Percentiles rank a stretch among this genome's conserved stretches.
Evolutionary conservation across 1,140 invertebrate genomes (phyloP).

Genomic region (Nixonia krombeini): DNA sequence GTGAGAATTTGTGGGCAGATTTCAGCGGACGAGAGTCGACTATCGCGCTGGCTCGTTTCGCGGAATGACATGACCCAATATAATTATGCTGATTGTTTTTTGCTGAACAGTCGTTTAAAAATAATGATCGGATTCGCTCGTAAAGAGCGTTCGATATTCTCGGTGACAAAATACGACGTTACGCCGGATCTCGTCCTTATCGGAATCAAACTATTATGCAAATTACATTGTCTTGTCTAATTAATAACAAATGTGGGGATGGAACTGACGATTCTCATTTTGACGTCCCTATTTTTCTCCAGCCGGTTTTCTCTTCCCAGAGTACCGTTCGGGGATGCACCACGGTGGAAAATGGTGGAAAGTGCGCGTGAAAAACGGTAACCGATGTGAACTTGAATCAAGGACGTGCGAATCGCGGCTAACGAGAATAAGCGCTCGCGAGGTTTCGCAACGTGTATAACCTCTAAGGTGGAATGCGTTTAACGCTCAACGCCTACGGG

Average conservation of each 20-base stretch:
- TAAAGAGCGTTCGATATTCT: background rate
- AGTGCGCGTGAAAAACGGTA: conserved; percentile 33
- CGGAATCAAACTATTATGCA: too few species aligned
- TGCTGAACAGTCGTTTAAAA: background rate
- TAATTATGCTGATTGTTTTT: too few species aligned
- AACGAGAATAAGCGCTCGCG: conserved; percentile 62
- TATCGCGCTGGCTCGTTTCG: conserved; percentile 20
- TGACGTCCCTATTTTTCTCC: too few species aligned
- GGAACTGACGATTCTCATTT: too few species aligned
- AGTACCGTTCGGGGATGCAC: too few species aligned
- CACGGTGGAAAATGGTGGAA: conserved; percentile 12
- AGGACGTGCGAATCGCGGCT: conserved; percentile 65
- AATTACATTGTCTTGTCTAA: too few species aligned
- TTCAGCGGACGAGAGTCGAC: conserved; percentile 19
- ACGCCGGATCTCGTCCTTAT: too few species aligned
- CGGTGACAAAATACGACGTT: background rate
- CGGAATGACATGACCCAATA: conserved; percentile 38
- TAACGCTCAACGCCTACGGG: conserved; percentile 71
- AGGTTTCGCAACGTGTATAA: conserved; percentile 65
- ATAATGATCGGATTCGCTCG: conserved; percentile 10
- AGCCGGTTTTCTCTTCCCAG: too few species aligned
- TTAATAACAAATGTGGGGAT: too few species aligned
- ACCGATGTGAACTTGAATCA: conserved; percentile 68
- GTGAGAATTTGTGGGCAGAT: conserved; percentile 46
- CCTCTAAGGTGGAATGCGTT: conserved; percentile 72